Conservation (phyloP, 1,140 invertebrate species). For the Hyles euphorbiae region DNA sequence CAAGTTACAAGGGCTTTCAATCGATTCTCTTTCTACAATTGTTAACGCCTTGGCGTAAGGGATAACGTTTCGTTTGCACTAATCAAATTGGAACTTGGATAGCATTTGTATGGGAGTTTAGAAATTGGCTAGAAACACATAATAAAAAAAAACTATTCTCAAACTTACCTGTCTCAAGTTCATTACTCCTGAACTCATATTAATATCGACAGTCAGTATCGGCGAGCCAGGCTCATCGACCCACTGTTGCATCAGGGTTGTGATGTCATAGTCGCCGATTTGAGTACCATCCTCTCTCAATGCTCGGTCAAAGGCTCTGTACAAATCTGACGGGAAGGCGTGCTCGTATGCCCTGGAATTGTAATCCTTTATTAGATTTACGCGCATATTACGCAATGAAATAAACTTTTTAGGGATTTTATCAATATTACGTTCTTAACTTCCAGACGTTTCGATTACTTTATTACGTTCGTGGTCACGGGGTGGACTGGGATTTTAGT, state of each 20-base stretch:
- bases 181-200: constrained; percentile 53
- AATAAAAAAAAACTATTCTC: not conserved
- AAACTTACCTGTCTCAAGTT: constrained; percentile 67
- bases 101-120: no score
- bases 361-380: not conserved
- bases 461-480: no score
- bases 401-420: not conserved
- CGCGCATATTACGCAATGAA: not conserved
- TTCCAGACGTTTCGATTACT: no score
- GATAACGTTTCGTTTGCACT: no score
- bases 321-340: constrained; percentile 49
- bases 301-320: constrained; percentile 37
- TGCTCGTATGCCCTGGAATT: constrained; percentile 42
- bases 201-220: constrained; percentile 76
- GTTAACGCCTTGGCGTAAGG: no score
- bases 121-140: no score
- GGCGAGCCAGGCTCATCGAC: constrained; percentile 86
- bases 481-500: no score
- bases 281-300: constrained; percentile 31
- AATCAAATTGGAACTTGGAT: no score
- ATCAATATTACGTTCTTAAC: no score
- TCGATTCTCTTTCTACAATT: no score
- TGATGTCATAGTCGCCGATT: constrained; percentile 28
- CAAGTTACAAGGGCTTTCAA: no score
- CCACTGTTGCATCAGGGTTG: constrained; percentile 47